Evolutionary conservation across 2,888 invertebrate species (phyloP).

Genomic region (Synergus umbraculus): DNA sequence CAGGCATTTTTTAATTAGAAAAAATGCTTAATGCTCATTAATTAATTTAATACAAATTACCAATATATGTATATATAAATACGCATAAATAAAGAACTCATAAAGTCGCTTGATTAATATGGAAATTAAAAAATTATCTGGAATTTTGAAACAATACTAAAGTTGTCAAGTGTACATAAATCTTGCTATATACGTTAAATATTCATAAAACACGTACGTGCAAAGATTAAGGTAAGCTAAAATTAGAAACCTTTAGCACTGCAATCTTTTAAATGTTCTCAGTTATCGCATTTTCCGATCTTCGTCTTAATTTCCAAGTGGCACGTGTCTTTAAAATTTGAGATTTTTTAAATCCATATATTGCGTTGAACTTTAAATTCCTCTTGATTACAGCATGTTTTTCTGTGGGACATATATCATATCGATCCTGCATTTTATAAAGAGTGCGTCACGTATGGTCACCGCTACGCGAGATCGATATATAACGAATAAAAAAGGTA

Average conservation of each 20-base stretch:
- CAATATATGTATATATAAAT: neutral
- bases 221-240: constrained; percentile 6
- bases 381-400: neutral
- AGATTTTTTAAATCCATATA: neutral
- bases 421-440: neutral
- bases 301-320: neutral
- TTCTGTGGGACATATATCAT: neutral
- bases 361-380: neutral
- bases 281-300: neutral
- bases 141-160: neutral
- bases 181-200: neutral
- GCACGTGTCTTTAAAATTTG: neutral
- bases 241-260: constrained; percentile 2
- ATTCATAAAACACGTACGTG: constrained; percentile 22
- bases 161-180: neutral
- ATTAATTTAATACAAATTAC: neutral
- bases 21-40: neutral
- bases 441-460: neutral
- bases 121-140: constrained; percentile 15
- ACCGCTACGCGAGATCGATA: neutral
- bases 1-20: neutral
- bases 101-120: neutral
- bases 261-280: constrained; percentile 3
- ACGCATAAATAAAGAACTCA: too few species aligned
- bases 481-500: neutral